Evolutionary conservation across 2,113 vertebrate genomes (phyloP), one percentile per base, ranked within the genome.

Genomic region (Geococcyx californianus): DNA sequence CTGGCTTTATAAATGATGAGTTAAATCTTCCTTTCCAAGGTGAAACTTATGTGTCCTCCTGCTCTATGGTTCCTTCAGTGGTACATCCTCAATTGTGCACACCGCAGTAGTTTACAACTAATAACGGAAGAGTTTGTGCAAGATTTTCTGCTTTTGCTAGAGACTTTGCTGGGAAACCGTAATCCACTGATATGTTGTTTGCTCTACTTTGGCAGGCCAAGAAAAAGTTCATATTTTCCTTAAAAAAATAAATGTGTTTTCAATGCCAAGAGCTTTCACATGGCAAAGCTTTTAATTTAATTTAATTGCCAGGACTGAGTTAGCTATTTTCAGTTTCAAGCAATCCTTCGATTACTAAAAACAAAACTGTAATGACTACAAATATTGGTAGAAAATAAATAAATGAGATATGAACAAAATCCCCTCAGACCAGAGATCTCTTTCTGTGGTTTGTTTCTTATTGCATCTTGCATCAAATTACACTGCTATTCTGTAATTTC

Each of bases 311-410:
- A 72, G n/a, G 72, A 86, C 1, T 51, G 28, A 84, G 82, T 63
- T 92, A 90, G 28, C 75, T 87, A 28, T 96, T 95, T 90, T 84
- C n/a, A 78, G 31, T 75, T 90, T 92, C 66, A 90, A 89, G 45
- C 11, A 54, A 28, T 68, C 64, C 29, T 95, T 92, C 2, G 10
- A 70, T 75, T 90, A 52, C 69, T 75, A 73, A 40, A 72, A 36
- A 59, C 33, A 88, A 78, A 88, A 84, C 72, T 59, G 36, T 52
- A 67, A 86, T 56, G 28, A 62, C 49, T 69, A 60, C 68, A 89
- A 86, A 81, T 93, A 78, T 54, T 84, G 44, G 45, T 84, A 84
- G 88, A 29, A 68, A 87, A 75, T 55, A 25, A 87, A 92, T 87
- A 83, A 94, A 89, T 40, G 81, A 36, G 40, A 45, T 78, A 62